Conservation (phyloP, 2,888 invertebrate genomes). For the Automeris io region DNA sequence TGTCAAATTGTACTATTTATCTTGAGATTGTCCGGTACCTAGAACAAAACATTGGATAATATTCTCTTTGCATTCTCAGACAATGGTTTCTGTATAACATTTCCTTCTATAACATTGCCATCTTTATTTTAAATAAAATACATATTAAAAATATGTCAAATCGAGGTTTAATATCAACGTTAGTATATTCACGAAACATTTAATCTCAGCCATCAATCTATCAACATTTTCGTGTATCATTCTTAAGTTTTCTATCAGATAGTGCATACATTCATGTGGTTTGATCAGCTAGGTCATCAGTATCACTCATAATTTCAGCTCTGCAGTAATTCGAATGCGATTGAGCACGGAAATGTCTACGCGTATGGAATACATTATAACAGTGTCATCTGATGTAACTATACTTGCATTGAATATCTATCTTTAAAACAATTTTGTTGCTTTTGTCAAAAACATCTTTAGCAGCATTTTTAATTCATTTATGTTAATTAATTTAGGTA, state of each 20-base stretch:
- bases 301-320: constrained; percentile 21
- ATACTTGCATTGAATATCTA: constrained; percentile 15
- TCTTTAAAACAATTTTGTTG: constrained; percentile 21
- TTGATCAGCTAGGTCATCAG: constrained; percentile 41
- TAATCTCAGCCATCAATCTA: not conserved
- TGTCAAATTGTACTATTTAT: too few species aligned
- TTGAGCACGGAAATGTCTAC: constrained; percentile 33
- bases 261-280: constrained; percentile 15
- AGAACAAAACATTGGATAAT: too few species aligned
- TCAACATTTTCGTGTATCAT: constrained; percentile 3
- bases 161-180: too few species aligned
- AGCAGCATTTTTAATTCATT: constrained; percentile 13
- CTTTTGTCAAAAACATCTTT: constrained; percentile 11
- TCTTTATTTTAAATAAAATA: too few species aligned
- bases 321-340: constrained; percentile 37
- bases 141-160: too few species aligned
- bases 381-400: constrained; percentile 37
- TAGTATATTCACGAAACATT: not conserved
- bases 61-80: too few species aligned
- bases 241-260: constrained; percentile 20
- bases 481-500: constrained; percentile 7
- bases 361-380: constrained; percentile 28
- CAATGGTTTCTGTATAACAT: too few species aligned
- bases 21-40: too few species aligned
- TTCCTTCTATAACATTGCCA: too few species aligned